Percentiles rank a stretch among this genome's conserved stretches.
phyloP scores from a whole-genome alignment of 2,888 invertebrate species.

The Microctonus hyperodae region DNA sequence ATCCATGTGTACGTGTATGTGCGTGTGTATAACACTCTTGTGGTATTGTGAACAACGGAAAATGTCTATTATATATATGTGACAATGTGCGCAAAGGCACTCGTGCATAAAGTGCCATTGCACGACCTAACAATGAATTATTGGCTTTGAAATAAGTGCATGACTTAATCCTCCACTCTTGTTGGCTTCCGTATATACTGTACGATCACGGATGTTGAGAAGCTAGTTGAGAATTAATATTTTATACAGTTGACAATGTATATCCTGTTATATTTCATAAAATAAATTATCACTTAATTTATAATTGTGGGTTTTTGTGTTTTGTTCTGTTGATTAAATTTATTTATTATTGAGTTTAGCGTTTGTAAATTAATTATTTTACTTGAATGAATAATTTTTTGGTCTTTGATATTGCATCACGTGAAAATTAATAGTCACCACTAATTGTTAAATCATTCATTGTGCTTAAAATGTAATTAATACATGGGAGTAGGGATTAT shows the following conservation, averaged over 20 bases:
- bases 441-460: not conserved
- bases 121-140: constrained; percentile 58
- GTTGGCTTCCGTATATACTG: constrained; percentile 48
- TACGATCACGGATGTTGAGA: constrained; percentile 47
- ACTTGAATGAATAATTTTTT: too few relatives aligned
- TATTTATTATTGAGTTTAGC: too few relatives aligned
- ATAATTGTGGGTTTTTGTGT: too few relatives aligned
- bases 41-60: too few relatives aligned
- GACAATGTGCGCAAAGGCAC: not conserved
- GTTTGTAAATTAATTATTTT: too few relatives aligned
- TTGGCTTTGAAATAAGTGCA: constrained; percentile 56
- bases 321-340: too few relatives aligned
- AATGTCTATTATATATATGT: not conserved
- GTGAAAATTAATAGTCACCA: not conserved
- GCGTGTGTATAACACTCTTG: too few relatives aligned
- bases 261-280: not conserved
- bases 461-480: not conserved
- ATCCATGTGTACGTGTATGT: too few relatives aligned
- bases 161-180: constrained; percentile 51
- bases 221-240: constrained; percentile 52
- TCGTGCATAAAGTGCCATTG: constrained; percentile 54
- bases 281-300: too few relatives aligned
- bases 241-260: constrained; percentile 22
- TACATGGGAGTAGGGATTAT: not conserved
- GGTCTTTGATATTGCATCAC: not conserved